These are phyloP conservation scores for Sipunculus nudus DNA, from an alignment of 2,888 invertebrate species.

Conservation along the genomic window DNA sequence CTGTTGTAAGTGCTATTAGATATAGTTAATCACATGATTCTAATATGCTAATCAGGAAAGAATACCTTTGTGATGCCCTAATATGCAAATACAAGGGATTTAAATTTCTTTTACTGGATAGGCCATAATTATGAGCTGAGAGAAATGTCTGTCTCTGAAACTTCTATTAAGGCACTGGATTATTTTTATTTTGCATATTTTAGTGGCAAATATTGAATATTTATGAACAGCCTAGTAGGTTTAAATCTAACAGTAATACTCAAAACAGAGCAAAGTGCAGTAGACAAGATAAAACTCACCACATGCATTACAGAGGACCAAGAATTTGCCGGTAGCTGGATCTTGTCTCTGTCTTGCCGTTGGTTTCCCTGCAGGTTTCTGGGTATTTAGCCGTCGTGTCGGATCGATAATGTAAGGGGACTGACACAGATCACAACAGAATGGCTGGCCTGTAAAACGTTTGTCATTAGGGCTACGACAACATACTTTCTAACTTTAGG, in stretches of 20 bases:
- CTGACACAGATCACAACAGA: constrained; percentile 52
- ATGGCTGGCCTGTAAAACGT: constrained; percentile 45
- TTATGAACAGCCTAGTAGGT: too few species aligned
- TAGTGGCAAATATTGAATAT: neutral
- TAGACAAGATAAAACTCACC: neutral
- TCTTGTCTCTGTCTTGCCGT: neutral
- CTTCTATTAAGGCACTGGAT: too few species aligned
- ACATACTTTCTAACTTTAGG: too few species aligned
- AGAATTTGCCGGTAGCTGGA: constrained; percentile 12
- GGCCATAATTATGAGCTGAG: too few species aligned
- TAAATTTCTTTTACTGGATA: too few species aligned
- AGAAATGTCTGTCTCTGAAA: too few species aligned
- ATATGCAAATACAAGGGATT: too few species aligned
- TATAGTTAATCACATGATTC: too few species aligned
- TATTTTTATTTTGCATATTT: neutral
- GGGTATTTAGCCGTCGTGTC: constrained; percentile 20
- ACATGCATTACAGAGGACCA: constrained; percentile 16
- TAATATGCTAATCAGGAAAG: too few species aligned
- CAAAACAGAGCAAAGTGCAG: neutral
- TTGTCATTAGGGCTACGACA: too few species aligned
- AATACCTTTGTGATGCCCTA: too few species aligned
- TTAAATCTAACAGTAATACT: neutral
- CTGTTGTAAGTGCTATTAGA: too few species aligned
- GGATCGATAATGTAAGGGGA: constrained; percentile 51
- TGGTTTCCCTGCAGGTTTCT: neutral